Conservation (phyloP, 2,113 vertebrate genomes). For the Rutilus rutilus region DNA sequence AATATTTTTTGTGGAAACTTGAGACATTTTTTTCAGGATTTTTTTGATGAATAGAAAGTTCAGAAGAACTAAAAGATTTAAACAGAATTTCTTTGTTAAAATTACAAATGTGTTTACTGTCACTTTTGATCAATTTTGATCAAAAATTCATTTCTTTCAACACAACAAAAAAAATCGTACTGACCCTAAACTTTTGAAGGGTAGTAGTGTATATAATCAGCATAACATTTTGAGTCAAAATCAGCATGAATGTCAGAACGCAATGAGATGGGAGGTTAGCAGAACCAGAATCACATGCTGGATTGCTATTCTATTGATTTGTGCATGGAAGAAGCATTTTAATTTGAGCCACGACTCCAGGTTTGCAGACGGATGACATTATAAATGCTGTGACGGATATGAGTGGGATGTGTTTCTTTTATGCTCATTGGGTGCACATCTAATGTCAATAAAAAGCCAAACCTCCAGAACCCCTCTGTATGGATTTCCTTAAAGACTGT, state of each 20-base stretch:
- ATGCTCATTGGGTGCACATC: not conserved
- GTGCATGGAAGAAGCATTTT: not conserved
- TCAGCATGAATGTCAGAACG: not conserved
- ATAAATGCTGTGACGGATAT: not conserved
- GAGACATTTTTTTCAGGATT: no score
- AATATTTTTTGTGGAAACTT: not conserved
- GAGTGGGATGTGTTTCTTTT: not conserved
- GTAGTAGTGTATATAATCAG: no score
- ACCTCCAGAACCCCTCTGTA: not conserved
- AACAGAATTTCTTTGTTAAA: not conserved
- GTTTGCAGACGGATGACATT: constrained; percentile 16
- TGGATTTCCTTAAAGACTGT: not conserved
- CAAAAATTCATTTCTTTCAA: not conserved
- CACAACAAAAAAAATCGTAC: not conserved
- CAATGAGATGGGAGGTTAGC: not conserved
- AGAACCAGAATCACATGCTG: not conserved
- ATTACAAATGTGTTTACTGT: not conserved
- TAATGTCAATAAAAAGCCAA: not conserved
- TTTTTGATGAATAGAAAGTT: not conserved
- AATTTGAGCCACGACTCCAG: not conserved
- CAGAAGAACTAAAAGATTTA: no score
- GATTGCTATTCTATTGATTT: not conserved
- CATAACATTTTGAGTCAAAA: not conserved
- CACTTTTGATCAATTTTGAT: not conserved
- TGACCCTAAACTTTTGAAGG: not conserved